Evolutionary conservation across 2,113 vertebrate genomes (phyloP).

Genomic region (Oreochromis spilurus): DNA sequence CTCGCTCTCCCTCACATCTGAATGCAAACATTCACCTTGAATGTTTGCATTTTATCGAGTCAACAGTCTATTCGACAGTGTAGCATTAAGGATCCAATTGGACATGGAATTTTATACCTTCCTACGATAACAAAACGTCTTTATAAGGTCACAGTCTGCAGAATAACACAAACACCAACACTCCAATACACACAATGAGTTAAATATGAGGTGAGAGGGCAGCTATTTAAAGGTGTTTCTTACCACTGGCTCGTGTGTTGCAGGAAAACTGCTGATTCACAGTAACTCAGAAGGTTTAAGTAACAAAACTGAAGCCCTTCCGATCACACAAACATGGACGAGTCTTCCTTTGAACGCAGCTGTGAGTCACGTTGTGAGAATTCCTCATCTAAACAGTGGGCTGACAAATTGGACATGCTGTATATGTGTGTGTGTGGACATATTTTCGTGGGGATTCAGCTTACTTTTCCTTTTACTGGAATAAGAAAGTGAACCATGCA

Average conservation of each 20-base stretch:
- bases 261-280: neutral
- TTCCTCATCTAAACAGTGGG: conserved; percentile 53
- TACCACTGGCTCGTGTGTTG: neutral
- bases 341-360: conserved; percentile 12
- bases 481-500: conserved; percentile 5
- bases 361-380: conserved; percentile 62
- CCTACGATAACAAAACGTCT: neutral
- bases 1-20: neutral
- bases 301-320: conserved; percentile 13
- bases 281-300: conserved; percentile 29
- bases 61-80: neutral
- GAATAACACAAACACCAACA: neutral
- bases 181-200: neutral
- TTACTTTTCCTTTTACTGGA: neutral
- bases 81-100: neutral
- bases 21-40: neutral
- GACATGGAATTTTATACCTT: neutral
- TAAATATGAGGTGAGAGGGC: neutral
- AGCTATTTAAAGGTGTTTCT: conserved; percentile 16
- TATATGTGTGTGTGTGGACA: neutral
- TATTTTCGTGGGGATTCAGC: neutral
- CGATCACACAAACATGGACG: conserved; percentile 21
- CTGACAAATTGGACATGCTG: neutral
- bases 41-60: neutral
- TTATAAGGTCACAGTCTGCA: neutral